Conservation (phyloP, 2,113 vertebrate species). For the Dascyllus trimaculatus region DNA sequence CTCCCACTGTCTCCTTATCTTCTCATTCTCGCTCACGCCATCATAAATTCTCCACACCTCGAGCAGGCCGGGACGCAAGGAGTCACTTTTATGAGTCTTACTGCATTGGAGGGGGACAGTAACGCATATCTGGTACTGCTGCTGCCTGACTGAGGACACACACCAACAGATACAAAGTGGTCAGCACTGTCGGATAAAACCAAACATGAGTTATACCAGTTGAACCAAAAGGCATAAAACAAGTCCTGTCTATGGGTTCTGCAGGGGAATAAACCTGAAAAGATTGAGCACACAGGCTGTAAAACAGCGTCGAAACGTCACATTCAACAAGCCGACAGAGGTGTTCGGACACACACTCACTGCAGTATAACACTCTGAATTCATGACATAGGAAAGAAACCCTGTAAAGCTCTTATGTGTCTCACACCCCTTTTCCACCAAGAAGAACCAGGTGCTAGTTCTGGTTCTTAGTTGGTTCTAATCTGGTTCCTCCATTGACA, state of each 20-base stretch:
- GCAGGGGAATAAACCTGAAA: constrained; percentile 62
- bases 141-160: constrained; percentile 11
- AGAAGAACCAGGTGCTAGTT: too few relatives aligned
- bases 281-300: constrained; percentile 42
- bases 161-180: constrained; percentile 25
- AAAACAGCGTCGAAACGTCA: constrained; percentile 38
- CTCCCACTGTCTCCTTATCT: constrained; percentile 54
- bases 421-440: too few relatives aligned
- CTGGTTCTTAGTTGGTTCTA: too few relatives aligned
- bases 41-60: constrained; percentile 73
- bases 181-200: constrained; percentile 54
- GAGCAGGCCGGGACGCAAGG: constrained; percentile 54
- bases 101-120: constrained; percentile 67
- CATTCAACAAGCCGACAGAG: constrained; percentile 20
- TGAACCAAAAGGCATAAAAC: constrained; percentile 54
- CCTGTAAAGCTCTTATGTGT: too few relatives aligned
- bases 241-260: constrained; percentile 57
- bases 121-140: constrained; percentile 49
- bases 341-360: constrained; percentile 1
- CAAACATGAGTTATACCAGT: constrained; percentile 57
- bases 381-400: neutral
- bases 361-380: neutral
- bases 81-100: constrained; percentile 76
- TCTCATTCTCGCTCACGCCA: constrained; percentile 45
- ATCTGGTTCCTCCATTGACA: too few relatives aligned